These are phyloP conservation scores for Apostichopus leukothele DNA, from an alignment of 53 echinoderm and acorn worm genomes.

Conservation along the genomic window DNA sequence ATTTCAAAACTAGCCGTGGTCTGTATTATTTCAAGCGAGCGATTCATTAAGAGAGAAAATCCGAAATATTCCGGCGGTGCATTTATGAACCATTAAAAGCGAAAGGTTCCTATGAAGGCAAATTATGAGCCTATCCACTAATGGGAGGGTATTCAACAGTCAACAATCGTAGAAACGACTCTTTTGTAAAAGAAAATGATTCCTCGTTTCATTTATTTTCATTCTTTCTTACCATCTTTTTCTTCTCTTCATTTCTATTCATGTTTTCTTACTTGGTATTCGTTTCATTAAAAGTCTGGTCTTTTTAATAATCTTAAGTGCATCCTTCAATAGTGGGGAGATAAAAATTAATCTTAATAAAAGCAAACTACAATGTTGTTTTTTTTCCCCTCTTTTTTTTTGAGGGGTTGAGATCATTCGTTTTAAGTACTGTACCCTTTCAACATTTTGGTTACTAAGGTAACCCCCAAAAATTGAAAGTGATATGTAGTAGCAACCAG, in stretches of 20 bases:
- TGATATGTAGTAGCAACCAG: not conserved
- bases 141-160: not conserved
- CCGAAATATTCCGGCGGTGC: not conserved
- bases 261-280: not conserved
- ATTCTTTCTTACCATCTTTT: not conserved
- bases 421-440: slow-evolving; percentile 14
- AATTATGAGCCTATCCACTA: slow-evolving; percentile 21
- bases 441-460: not conserved
- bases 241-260: not conserved
- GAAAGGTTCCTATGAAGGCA: slow-evolving; percentile 1
- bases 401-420: not conserved
- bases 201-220: not conserved
- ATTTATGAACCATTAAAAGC: slow-evolving; percentile 36
- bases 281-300: not conserved
- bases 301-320: slow-evolving; percentile 44
- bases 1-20: not conserved
- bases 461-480: slow-evolving; percentile 1
- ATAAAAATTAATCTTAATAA: slow-evolving; percentile 45
- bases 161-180: not conserved
- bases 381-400: too few species aligned
- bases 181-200: not conserved
- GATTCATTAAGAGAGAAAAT: not conserved
- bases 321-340: slow-evolving; percentile 21
- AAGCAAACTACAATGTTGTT: not conserved
- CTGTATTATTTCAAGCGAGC: slow-evolving; percentile 1